Conservation (phyloP, 2,888 invertebrate species). For the Ophion costatus region DNA sequence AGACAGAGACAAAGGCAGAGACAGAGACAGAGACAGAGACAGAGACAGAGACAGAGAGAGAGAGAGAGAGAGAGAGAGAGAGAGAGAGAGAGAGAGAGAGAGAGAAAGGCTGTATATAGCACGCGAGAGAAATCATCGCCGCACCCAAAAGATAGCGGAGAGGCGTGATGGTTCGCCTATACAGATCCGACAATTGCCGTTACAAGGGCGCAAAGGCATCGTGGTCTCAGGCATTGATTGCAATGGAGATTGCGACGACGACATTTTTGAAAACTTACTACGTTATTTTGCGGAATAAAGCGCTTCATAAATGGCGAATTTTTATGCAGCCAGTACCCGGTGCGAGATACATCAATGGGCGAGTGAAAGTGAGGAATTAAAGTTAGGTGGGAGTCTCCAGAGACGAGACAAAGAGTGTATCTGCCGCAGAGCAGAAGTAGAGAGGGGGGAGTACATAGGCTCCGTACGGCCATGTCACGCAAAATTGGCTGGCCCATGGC, state of each 20-base stretch:
- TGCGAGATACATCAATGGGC: not conserved
- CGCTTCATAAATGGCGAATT: not conserved
- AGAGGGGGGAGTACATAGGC: conserved; percentile 35
- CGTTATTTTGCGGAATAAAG: conserved; percentile 15
- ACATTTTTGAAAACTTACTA: conserved; percentile 69
- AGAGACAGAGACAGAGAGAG: conserved; percentile 7
- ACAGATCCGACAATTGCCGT: conserved; percentile 72
- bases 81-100: not conserved
- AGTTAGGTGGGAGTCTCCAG: conserved; percentile 37
- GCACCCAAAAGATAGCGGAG: conserved; percentile 41
- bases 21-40: not conserved
- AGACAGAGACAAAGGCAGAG: not conserved
- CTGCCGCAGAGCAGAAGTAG: conserved; percentile 39
- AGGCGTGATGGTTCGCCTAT: conserved; percentile 40
- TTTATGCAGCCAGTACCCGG: not conserved
- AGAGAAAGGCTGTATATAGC: conserved; percentile 10
- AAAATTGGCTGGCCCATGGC: conserved; percentile 31
- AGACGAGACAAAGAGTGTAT: conserved; percentile 23
- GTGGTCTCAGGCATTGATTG: conserved; percentile 59
- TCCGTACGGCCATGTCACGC: conserved; percentile 23
- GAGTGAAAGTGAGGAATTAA: conserved; percentile 25
- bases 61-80: not conserved
- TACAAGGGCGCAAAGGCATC: conserved; percentile 1
- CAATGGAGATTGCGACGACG: conserved; percentile 41
- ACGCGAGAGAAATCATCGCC: conserved; percentile 67